Evolutionary conservation across 2,113 vertebrate genomes (phyloP).

Genomic region (Oceanodroma tethys): DNA sequence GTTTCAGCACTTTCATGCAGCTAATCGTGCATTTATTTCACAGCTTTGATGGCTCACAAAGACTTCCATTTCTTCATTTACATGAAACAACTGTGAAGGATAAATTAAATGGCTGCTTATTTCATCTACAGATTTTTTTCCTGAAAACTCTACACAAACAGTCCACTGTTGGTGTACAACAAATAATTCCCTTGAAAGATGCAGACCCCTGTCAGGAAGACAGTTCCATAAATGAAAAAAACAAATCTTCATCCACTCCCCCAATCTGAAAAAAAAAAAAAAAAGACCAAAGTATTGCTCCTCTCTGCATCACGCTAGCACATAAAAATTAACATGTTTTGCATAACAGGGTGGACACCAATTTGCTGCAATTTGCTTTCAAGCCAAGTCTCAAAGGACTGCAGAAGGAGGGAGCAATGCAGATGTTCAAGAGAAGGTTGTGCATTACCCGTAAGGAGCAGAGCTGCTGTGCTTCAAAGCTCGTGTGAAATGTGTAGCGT

Average conservation of each 20-base stretch:
- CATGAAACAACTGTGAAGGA: slow-evolving; percentile 37
- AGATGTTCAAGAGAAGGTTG: background rate
- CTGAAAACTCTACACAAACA: background rate
- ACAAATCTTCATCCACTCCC: background rate
- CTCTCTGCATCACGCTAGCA: background rate
- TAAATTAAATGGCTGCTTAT: slow-evolving; percentile 38
- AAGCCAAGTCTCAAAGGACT: background rate
- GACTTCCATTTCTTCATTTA: slow-evolving; percentile 30
- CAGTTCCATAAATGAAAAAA: background rate
- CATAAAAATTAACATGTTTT: background rate
- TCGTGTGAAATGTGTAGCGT: fast-evolving
- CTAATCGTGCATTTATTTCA: slow-evolving; percentile 34
- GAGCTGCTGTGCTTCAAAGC: background rate
- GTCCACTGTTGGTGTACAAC: background rate
- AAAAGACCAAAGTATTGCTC: background rate
- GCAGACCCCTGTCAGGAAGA: background rate
- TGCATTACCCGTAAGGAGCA: background rate
- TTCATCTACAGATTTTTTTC: background rate
- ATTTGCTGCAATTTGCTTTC: background rate
- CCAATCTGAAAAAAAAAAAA: background rate
- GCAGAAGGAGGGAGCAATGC: background rate
- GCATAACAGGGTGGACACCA: background rate
- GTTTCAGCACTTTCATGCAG: slow-evolving; percentile 43
- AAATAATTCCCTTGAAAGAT: background rate
- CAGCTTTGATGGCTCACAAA: slow-evolving; percentile 34